Base-by-base conservation (phyloP, 1,140 invertebrate genomes). In the Calosoma granatense region DNA sequence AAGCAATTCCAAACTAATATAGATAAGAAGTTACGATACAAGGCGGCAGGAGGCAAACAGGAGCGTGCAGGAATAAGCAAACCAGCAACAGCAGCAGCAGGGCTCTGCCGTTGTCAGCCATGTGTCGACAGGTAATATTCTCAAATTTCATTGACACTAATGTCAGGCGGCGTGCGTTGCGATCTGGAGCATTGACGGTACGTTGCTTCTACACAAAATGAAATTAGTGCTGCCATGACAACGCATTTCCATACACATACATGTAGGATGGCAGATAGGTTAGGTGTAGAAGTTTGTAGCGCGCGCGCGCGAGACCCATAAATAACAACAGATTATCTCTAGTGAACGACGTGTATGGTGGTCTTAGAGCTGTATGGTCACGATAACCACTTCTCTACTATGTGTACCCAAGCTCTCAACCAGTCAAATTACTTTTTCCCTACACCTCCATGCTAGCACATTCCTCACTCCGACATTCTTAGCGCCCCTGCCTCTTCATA, bases 111-210 rank as follows among this genome's bases (percentile, higher is more conserved):
- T 47, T 17, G 15, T 47, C 6, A 47, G 4, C 41, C 41, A 47
- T 47, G 41, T 47, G 41, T 47, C 41, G 41, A 47, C 41, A 47
- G 41, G 41, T 47, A 47, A 47, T 47, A 47, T 47, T 4, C 41
- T 47, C 41, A 47, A 47, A 47, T 47, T 47, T 47, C 41, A 47
- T 47, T 47, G 41, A 4, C 6, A 12, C 17, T 47, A 47, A 47
- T 47, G 17, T 47, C 41, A 47, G 15, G 41, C 9, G 17, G 41
- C 41, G 15, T 47, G 41, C 26, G 26, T 12, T 47, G 9, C 41
- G 17, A 47, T 47, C 41, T 47, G 26, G 3, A 47, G 9, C 41
- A 12, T 47, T 47, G 9, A 9, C 9, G 9, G 9, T 47, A 17
- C 15, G 3, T 12, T 47, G 41, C 15, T 12, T 47, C 9, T 11